Evolutionary conservation across 2,888 invertebrate genomes (phyloP), one percentile per base, ranked within the genome.

Genomic region (Drosophila limbata): DNA sequence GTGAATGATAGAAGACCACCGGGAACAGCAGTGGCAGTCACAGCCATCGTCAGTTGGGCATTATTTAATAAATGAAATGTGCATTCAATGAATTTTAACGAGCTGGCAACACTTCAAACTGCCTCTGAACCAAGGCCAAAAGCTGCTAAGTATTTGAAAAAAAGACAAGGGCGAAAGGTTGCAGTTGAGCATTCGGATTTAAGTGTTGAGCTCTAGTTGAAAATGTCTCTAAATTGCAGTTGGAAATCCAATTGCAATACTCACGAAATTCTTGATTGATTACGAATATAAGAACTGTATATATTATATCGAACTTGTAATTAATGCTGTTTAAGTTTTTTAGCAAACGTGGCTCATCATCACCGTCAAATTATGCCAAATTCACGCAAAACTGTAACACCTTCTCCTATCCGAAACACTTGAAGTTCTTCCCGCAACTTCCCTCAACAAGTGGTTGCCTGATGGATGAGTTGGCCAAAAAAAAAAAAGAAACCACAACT

Each of bases 11-110:
- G 59, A 55, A 17, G 31, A 52, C 21, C 33, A 53, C 6, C 25
- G 48, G 15, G 6, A n/a, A 21, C n/a, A 10, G 42, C 13, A 21
- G 10, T 15, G 33, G 28, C 21, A 11, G 35, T 47, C 25, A 9
- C 31, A 28, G 21, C 19, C 45, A 42, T 11, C 45, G 28, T 35
- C 53, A 51, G 21, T 67, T 55, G 53, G 50, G 48, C 64, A 83
- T 52, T 69, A 67, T 70, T 77, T 74, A 86, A 73, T 86, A 83
- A 71, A 87, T 77, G 25, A 79, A 81, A 73, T 82, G 68, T 69
- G 77, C 79, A 79, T 79, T 74, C 73, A 56, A 84, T 84, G 79
- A 79, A 84, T 86, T 82, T 82, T 62, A 82, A 81, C 13, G 25
- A 67, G 63, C 33, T 51, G 19, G 19, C 42, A 50, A 40, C 51